phyloP scores from a whole-genome alignment of 2,888 invertebrate genomes.

The Thalpophila matura region DNA sequence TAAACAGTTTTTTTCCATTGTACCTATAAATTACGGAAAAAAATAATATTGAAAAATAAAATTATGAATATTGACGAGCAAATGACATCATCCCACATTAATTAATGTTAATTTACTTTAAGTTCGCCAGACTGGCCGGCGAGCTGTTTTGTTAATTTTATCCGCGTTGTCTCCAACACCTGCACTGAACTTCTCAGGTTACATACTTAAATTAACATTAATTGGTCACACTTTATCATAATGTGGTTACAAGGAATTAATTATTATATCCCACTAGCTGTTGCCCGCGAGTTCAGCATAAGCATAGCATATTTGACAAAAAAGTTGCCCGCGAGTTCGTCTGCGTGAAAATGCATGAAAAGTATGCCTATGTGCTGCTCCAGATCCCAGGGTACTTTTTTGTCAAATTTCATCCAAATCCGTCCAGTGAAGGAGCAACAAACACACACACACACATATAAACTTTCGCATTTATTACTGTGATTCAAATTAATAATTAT shows the following conservation, averaged over 20 bases:
- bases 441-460: too few species aligned
- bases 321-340: too few species aligned
- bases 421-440: too few species aligned
- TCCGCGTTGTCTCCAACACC: conserved; percentile 49
- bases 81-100: conserved; percentile 55
- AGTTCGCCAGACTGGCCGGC: conserved; percentile 52
- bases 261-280: too few species aligned
- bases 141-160: conserved; percentile 13
- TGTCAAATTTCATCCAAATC: too few species aligned
- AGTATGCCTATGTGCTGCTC: too few species aligned
- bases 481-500: too few species aligned
- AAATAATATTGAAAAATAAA: conserved; percentile 7
- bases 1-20: neutral
- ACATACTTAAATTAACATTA: conserved; percentile 53
- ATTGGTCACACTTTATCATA: conserved; percentile 37
- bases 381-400: too few species aligned
- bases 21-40: neutral
- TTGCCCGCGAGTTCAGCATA: too few species aligned
- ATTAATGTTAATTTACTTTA: conserved; percentile 54
- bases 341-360: too few species aligned
- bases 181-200: conserved; percentile 59
- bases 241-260: conserved; percentile 13
- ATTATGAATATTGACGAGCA: conserved; percentile 33
- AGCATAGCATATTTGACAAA: too few species aligned
- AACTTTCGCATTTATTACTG: too few species aligned